A percentile compares a stretch with the other conserved stretches of the same genome.
Evolutionary conservation across 2,113 vertebrate genomes (phyloP).

Genomic region (Colinus virginianus): DNA sequence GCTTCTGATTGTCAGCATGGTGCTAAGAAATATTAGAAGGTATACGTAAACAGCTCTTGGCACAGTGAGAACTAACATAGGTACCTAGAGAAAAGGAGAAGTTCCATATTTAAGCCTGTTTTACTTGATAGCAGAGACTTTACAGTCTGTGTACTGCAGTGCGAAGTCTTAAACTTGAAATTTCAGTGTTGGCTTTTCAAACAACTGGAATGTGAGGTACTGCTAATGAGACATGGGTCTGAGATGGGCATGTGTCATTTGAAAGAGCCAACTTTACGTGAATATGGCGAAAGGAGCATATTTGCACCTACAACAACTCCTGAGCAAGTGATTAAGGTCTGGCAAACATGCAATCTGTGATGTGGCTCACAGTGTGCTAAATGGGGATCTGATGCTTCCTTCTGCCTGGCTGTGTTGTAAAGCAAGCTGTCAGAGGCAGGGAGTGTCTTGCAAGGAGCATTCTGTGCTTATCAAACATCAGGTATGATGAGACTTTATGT

Average conservation of each 20-base stretch:
- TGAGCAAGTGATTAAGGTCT: background rate
- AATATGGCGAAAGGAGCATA: background rate
- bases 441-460: background rate
- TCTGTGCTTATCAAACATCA: background rate
- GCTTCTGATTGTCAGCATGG: background rate
- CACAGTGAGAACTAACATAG: background rate
- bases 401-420: background rate
- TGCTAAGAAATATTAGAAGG: background rate
- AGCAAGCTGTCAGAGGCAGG: background rate
- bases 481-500: background rate
- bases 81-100: background rate
- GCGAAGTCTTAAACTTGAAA: background rate
- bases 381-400: background rate
- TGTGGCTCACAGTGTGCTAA: background rate
- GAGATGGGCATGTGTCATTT: background rate
- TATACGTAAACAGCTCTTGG: background rate
- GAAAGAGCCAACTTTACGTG: background rate
- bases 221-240: background rate
- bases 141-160: background rate
- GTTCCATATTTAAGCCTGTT: background rate
- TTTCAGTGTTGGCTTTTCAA: background rate
- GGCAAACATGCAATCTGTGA: background rate
- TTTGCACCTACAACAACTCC: rapidly evolving
- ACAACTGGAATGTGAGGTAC: background rate
- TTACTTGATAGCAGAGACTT: background rate